Percentiles rank a stretch among this genome's conserved stretches.
Conservation (phyloP, 2,113 vertebrate genomes). For the Tinamus guttatus region DNA sequence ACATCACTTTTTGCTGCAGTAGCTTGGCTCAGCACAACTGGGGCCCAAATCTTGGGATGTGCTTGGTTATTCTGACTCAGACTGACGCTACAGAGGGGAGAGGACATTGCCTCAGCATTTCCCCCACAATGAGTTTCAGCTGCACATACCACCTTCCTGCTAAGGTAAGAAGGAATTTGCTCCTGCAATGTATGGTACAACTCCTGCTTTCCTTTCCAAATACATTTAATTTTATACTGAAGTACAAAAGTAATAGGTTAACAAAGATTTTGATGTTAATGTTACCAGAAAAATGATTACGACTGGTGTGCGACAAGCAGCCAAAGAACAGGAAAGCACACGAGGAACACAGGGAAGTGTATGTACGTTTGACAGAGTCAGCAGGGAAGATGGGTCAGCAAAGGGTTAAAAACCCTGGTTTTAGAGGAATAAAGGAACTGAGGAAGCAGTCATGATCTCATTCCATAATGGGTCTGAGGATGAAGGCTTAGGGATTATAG, state of each 20-base stretch:
- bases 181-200: neutral
- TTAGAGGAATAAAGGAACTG: conserved; percentile 10
- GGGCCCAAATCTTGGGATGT: neutral
- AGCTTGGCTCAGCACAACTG: neutral
- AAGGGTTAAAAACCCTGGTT: neutral
- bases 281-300: conserved; percentile 32
- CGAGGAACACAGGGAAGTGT: neutral
- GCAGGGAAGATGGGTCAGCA: neutral
- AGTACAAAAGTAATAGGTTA: neutral
- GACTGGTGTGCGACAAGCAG: neutral
- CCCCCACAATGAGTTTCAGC: neutral
- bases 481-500: neutral
- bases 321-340: neutral
- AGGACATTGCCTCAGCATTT: neutral
- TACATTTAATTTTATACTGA: neutral
- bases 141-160: neutral
- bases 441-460: conserved; percentile 10
- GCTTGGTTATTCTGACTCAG: neutral
- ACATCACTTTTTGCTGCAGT: neutral
- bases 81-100: neutral
- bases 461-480: conserved; percentile 11
- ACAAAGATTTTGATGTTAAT: neutral
- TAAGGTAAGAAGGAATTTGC: neutral
- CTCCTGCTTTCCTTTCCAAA: neutral
- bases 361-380: conserved; percentile 28